Conservation (phyloP, 2,113 vertebrate species). For the Apaloderma vittatum region DNA sequence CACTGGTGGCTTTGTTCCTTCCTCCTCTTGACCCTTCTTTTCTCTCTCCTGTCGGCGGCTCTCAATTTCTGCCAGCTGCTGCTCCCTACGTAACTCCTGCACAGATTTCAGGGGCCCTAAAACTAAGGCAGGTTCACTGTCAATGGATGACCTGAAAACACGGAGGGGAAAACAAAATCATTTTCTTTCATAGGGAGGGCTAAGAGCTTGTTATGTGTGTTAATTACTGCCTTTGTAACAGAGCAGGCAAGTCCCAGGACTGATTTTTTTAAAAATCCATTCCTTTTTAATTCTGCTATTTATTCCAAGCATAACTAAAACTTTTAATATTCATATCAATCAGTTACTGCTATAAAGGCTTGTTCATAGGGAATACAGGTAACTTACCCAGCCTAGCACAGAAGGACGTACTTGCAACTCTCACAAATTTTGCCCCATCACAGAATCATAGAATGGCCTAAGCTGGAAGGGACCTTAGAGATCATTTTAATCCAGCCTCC, state of each 20-base stretch:
- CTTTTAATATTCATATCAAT: neutral
- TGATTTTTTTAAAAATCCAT: neutral
- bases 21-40: slow-evolving; percentile 81
- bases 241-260: neutral
- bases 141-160: slow-evolving; percentile 90
- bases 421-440: neutral
- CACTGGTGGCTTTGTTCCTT: slow-evolving; percentile 82
- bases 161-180: neutral
- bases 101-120: slow-evolving; percentile 91
- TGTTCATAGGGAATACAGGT: neutral
- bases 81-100: slow-evolving; percentile 91
- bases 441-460: too few species aligned
- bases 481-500: too few species aligned
- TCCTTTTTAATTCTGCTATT: neutral
- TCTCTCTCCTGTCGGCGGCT: slow-evolving; percentile 89
- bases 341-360: neutral
- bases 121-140: slow-evolving; percentile 96
- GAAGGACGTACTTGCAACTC: neutral
- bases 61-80: slow-evolving; percentile 93
- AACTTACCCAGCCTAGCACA: neutral
- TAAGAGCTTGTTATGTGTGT: neutral
- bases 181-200: neutral
- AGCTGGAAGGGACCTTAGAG: too few species aligned
- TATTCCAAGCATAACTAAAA: neutral
- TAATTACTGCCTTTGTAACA: neutral